Evolutionary conservation across 2,113 vertebrate genomes (phyloP), one percentile per base, ranked within the genome.

Genomic region (Ceyx margarethae): DNA sequence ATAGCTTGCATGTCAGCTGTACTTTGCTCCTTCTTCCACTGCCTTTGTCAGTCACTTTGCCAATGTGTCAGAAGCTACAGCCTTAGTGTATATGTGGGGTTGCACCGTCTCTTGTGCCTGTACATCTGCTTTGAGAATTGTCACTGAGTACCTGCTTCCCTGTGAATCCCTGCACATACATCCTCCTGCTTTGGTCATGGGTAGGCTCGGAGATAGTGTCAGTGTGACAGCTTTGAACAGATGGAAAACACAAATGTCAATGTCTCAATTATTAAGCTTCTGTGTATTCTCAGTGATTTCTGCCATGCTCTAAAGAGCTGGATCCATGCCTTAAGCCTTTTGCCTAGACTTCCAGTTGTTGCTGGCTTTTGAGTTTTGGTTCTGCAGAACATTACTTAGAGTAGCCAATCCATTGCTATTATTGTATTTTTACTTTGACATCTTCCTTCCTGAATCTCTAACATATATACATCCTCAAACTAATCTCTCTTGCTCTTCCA

Each of bases 61-160:
- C 25, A 31, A 66, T 62, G 28, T 67, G 35, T 43, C 69, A 43
- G 37, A 83, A 73, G 42, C 48, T n/a, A 19, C 61, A 48, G 3
- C 0, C 0, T 60, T 29, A 28, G 43, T 1, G 25, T 50, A 7
- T 26, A 29, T 33, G 54, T 1, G 1, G 69, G 75, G 22, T 29
- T 51, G 23, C 62, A 42, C 15, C 23, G 29, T 2, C 7, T 51
- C 64, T 75, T 58, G n/a, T 2, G 1, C 3, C 0, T 45, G 8
- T 46, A 3, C 46, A 62, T 37, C 58, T 90, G 67, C 33, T 58
- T 31, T 37, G 83, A 78, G 80, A 40, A 11, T 1, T 2, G 33
- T 60, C 40, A 2, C 48, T 37, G 57, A 51, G 72, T 75, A 76
- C 82, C 87, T 92, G 82, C 75, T 60, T 79, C 82, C 45, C 42